Evolutionary conservation across 2,888 invertebrate genomes (phyloP).

Genomic region (Pocota personata): DNA sequence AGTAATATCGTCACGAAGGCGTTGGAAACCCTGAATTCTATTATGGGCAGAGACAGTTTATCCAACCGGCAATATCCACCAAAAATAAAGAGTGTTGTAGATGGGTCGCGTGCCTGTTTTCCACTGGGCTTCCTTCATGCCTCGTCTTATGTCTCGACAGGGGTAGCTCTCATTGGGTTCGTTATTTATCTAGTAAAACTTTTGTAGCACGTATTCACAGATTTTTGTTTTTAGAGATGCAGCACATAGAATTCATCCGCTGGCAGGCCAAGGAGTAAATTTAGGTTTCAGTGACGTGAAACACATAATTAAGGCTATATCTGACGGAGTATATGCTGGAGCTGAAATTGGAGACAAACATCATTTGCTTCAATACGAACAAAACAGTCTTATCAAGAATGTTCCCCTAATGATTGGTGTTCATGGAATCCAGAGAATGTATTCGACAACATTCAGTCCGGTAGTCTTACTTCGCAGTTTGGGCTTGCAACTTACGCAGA

Average conservation of each 20-base stretch:
- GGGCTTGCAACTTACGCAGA: slow-evolving; percentile 91
- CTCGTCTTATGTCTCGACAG: slow-evolving; percentile 90
- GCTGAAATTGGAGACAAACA: slow-evolving; percentile 88
- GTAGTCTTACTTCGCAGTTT: slow-evolving; percentile 91
- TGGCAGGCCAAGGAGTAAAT: slow-evolving; percentile 99
- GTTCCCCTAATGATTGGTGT: slow-evolving; percentile 94
- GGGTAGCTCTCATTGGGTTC: slow-evolving; percentile 94
- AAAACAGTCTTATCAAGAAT: slow-evolving; percentile 91
- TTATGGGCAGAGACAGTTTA: slow-evolving; percentile 80
- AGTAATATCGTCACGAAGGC: slow-evolving; percentile 79
- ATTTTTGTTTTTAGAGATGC: slow-evolving; percentile 87
- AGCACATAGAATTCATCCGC: slow-evolving; percentile 95
- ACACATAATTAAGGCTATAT: slow-evolving; percentile 88
- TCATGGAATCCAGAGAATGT: slow-evolving; percentile 93
- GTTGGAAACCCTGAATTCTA: slow-evolving; percentile 84
- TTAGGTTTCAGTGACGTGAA: slow-evolving; percentile 97
- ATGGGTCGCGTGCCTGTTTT: slow-evolving; percentile 89
- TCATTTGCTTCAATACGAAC: slow-evolving; percentile 93
- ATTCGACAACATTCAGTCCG: slow-evolving; percentile 89
- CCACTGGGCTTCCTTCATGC: slow-evolving; percentile 97
- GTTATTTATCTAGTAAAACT: not conserved
- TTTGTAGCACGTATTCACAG: not conserved
- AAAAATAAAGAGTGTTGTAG: slow-evolving; percentile 77
- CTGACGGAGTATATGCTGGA: slow-evolving; percentile 89
- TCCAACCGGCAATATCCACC: slow-evolving; percentile 82